Conservation (phyloP, 2,797 vertebrate species). For the Lateolabrax maculatus region DNA sequence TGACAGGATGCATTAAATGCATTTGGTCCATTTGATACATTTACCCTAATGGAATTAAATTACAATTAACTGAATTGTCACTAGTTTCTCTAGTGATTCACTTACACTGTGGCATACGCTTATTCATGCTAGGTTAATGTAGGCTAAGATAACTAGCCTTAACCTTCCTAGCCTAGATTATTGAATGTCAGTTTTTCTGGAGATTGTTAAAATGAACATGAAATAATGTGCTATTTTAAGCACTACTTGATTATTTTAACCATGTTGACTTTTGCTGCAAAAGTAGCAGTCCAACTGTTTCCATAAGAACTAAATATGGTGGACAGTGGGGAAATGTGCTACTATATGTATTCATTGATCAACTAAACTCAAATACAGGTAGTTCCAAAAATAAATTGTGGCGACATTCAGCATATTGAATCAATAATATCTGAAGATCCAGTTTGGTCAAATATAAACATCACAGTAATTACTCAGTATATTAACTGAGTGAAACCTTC, state of each 20-base stretch:
- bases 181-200: neutral
- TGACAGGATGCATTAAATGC: neutral
- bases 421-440: neutral
- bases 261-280: neutral
- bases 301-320: neutral
- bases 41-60: neutral
- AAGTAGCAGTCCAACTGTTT: neutral
- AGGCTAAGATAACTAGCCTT: neutral
- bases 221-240: neutral
- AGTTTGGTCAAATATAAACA: neutral
- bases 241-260: neutral
- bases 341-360: neutral
- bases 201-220: neutral
- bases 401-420: neutral
- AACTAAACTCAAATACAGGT: neutral
- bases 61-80: neutral
- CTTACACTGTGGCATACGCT: neutral
- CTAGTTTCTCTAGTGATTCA: neutral
- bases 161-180: neutral
- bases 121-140: too few relatives aligned
- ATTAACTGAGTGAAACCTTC: neutral
- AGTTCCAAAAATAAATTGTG: too few relatives aligned
- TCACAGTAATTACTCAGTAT: neutral
- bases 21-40: neutral
- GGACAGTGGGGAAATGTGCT: neutral